Base-by-base conservation (phyloP, 92 coral and sea anemone genomes). In the Isaurus tuberculatus region DNA sequence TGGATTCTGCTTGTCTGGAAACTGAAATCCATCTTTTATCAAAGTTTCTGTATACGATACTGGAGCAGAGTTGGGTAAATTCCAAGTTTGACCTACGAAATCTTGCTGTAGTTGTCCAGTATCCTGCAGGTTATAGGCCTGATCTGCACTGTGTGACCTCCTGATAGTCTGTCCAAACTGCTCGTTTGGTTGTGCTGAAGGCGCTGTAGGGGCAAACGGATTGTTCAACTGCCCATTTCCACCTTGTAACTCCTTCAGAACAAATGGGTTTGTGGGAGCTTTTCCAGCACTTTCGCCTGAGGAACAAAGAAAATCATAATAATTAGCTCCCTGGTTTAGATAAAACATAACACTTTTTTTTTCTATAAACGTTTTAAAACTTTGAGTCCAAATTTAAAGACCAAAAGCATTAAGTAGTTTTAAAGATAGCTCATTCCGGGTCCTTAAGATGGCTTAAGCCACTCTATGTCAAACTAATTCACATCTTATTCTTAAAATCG, bases 41-140 rank as follows among this genome's bases (percentile, higher is more conserved):
- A 33, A 36, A 19, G 80, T 81, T 16, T n/a, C 66, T 16, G 80
- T 11, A 23, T 84, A 79, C 30, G 69, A 57, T 5, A 83, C 88
- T 14, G 96, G 96, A 19, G 96, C 96, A 37, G 96, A 92, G 14
- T 61, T 89, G 8, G 89, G 51, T 27, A 44, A 81, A 23, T 70
- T 49, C 17, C 73, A 16, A 13, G 17, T 49, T 34, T 48, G 48
- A 23, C 5, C n/a, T 27, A 17, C 40, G 11, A 46, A 64, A 58
- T 55, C 30, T 68, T 65, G 81, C 49, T 75, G 82, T 31, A 31
- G 5, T 33, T 34, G 82, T 5, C 36, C 70, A 57, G 15, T 28
- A 17, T 27, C 29, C 28, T 42, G 63, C 33, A 20, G 32, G 26
- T 36, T 33, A 20, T 43, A 8, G 7, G 42, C 75, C 46, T 29